Percentiles rank a stretch among this genome's conserved stretches.
Evolutionary conservation across 2,113 vertebrate species (phyloP).

Genomic region (Aegithalos caudatus): DNA sequence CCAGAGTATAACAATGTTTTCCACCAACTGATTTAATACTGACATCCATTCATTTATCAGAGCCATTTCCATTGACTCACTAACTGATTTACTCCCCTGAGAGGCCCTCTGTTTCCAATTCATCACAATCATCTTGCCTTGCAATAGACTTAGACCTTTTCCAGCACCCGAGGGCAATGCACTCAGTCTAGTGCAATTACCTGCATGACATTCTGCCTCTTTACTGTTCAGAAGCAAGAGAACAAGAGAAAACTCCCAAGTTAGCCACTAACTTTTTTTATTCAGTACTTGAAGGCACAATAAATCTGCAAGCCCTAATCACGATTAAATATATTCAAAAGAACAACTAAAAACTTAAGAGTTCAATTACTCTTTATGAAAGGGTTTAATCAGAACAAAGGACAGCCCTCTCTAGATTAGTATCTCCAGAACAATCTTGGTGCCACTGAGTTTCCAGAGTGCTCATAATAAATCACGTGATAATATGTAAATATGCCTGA

Average conservation of each 20-base stretch:
- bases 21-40: conserved; percentile 27
- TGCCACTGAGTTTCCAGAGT: not conserved
- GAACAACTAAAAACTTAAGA: not conserved
- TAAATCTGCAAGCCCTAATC: not conserved
- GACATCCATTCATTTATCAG: conserved; percentile 47
- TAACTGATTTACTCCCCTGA: conserved; percentile 49
- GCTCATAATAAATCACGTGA: not conserved
- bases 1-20: not conserved
- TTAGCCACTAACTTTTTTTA: not conserved
- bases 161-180: conserved; percentile 32
- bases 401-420: not conserved
- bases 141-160: conserved; percentile 57
- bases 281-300: not conserved
- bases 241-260: not conserved
- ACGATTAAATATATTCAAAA: not conserved
- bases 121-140: conserved; percentile 61
- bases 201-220: conserved; percentile 27
- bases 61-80: conserved; percentile 41
- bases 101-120: conserved; percentile 49
- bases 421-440: not conserved
- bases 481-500: not conserved
- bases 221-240: not conserved
- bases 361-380: not conserved
- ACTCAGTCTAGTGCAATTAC: conserved; percentile 44
- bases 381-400: not conserved